Evolutionary conservation across 2,888 invertebrate genomes (phyloP), one percentile per base, ranked within the genome.

Genomic region (Agriopis marginaria): DNA sequence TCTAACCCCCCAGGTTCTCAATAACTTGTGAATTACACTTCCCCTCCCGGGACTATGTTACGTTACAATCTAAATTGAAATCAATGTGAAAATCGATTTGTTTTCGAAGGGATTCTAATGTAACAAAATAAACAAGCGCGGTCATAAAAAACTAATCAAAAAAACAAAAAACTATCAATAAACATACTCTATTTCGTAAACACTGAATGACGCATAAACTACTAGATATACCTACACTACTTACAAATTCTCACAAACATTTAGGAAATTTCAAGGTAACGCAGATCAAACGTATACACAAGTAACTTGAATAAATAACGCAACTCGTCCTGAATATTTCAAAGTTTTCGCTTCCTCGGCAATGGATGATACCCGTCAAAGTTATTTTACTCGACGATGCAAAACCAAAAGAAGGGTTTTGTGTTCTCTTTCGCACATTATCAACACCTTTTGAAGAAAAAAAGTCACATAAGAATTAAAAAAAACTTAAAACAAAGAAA

Each of bases 131-230:
- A 11, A 44, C 12, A 42, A 55, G 14, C 54, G 32, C 9, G 39
- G 12, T 42, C 44, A 44, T 44, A 44, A 56, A 56, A 32, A 44
- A 56, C 42, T 44, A 17, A 17, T 17, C 44, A 14, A 56, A 44
- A 44, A 17, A 6, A 44, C 56, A 56, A 56, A 56, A 56, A 56
- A 23, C 56, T 56, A 17, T 56, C 56, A 42, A 44, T 12, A 56
- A 56, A 17, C 44, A 11, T 44, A 10, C 23, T 56, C 56, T 55
- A 44, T 44, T 56, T 44, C 47, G 56, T 59, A 66, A 54, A 49
- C 40, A 23, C 7, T 49, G 6, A 54, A 40, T 55, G 55, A 55
- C 55, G 55, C 42, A 55, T 55, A 42, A 10, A 7, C 6, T 3
- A 12, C n/a, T 23, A 1, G 2, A 23, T n/a, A 23, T 23, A 51